Base-by-base conservation (phyloP, 2,113 vertebrate genomes). In the Tyto alba region DNA sequence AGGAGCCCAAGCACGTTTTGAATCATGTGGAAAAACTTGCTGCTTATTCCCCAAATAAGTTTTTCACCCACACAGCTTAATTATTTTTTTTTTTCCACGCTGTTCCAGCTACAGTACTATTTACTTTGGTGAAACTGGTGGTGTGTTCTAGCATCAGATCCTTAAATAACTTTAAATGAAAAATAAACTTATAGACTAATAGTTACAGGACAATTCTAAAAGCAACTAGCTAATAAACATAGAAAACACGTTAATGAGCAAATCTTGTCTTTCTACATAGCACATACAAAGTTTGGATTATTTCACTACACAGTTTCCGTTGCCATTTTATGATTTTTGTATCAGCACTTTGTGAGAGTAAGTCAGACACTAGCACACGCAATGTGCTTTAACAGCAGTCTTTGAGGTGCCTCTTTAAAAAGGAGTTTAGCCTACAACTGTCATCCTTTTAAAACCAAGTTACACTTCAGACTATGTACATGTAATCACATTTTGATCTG, bases 241-340 rank as follows among this genome's bases (percentile, higher is more conserved):
- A 41, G 22, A 66, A 64, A 84, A 29, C 66, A 80, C 38, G 60
- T 66, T 40, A 66, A 13, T n/a, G 56, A 88, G 41, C 74, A 59
- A 88, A 55, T 16, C 56, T 21, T n/a, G 23, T 38, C 66, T 34
- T 75, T 55, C 30, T 41, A 36, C 6, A 0, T 6, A 41, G 67
- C 67, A 45, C 47, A 48, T 8, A 17, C 2, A 45, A 63, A 19
- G 26, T 45, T 60, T 43, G 3, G 19, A 36, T n/a, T 40, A 3
- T 11, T 10, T 29, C 9, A 3, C n/a, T 4, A 2, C 0, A 5
- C 17, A 7, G 16, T 8, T 40, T 14, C 48, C 9, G 6, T 29
- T 55, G 18, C 52, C 36, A 23, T 67, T 62, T 72, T 9, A 52
- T 1, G 12, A 60, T 52, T 66, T 53, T 43, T 36, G 0, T 41